Conservation (phyloP, 1,140 invertebrate species). For the Bathynomus jamesi region DNA sequence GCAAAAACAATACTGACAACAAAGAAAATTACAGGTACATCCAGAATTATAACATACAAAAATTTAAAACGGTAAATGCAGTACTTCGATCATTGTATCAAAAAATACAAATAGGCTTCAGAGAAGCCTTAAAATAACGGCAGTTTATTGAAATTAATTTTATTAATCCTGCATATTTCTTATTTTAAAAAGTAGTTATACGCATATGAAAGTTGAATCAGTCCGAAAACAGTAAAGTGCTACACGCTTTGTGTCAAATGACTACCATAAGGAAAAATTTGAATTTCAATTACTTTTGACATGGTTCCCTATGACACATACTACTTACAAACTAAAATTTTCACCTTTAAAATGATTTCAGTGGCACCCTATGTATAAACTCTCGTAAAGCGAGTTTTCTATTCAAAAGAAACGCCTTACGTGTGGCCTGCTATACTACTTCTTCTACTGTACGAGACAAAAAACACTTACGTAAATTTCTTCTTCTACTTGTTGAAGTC, state of each 20-base stretch:
- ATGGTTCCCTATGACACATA: neutral
- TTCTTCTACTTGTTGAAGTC: neutral
- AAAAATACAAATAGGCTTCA: too few relatives aligned
- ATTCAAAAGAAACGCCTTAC: neutral
- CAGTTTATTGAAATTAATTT: too few relatives aligned
- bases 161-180: too few relatives aligned
- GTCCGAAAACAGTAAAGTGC: too few relatives aligned
- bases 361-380: neutral
- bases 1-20: too few relatives aligned
- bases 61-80: neutral
- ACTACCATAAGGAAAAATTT: too few relatives aligned
- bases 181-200: too few relatives aligned
- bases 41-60: too few relatives aligned
- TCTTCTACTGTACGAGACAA: neutral
- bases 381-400: neutral
- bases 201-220: too few relatives aligned
- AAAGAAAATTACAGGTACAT: neutral
- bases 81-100: neutral
- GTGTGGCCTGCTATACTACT: neutral
- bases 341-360: neutral
- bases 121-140: too few relatives aligned
- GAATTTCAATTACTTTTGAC: too few relatives aligned
- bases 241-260: too few relatives aligned
- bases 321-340: neutral
- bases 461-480: neutral